These are phyloP conservation scores for Zele albiditarsus DNA, from an alignment of 2,888 invertebrate genomes.

Conservation along the genomic window DNA sequence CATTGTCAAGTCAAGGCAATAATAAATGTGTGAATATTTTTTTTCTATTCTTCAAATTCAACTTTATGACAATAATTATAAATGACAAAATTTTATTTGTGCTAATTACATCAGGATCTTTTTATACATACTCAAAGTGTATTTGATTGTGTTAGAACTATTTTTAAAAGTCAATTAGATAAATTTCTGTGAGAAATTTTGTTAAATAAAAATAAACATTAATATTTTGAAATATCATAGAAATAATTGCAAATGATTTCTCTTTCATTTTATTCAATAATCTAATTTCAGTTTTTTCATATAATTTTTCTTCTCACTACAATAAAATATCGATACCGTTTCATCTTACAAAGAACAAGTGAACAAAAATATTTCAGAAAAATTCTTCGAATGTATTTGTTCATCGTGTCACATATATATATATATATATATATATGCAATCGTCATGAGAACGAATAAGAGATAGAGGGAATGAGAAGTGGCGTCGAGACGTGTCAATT, in stretches of 20 bases:
- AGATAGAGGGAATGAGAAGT: constrained; percentile 25
- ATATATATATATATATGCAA: too few relatives aligned
- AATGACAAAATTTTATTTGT: too few relatives aligned
- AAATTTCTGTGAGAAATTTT: too few relatives aligned
- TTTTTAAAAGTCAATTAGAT: too few relatives aligned
- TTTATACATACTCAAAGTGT: too few relatives aligned
- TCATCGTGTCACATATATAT: not conserved
- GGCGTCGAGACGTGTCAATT: constrained; percentile 38
- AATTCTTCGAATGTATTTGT: not conserved
- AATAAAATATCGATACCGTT: not conserved
- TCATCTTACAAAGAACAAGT: not conserved
- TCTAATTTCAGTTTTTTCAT: not conserved
- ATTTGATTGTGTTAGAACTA: too few relatives aligned
- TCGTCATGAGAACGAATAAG: not conserved
- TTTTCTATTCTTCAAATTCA: too few relatives aligned
- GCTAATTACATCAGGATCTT: too few relatives aligned
- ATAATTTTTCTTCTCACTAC: not conserved
- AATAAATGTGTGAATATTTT: too few relatives aligned
- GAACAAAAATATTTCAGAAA: not conserved
- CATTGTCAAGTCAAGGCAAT: too few relatives aligned
- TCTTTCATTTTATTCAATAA: not conserved
- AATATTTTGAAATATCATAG: not conserved
- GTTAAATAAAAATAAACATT: too few relatives aligned
- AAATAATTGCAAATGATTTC: not conserved
- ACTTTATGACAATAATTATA: too few relatives aligned